A percentile compares a stretch with the other conserved stretches of the same genome.
phyloP scores from a whole-genome alignment of 2,888 invertebrate genomes.

The Microctonus aethiopoides region DNA sequence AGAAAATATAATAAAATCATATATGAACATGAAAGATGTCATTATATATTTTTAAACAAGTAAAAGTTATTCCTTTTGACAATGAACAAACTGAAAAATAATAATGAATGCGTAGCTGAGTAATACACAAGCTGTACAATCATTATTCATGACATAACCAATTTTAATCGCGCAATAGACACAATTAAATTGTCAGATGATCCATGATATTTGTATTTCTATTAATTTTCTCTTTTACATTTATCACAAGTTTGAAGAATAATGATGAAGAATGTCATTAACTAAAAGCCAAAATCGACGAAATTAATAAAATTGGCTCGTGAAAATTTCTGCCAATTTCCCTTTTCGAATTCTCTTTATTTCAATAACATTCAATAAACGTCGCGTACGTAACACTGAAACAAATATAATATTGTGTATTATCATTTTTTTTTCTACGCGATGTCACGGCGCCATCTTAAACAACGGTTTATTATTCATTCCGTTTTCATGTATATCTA shows the following conservation, averaged over 20 bases:
- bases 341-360: too few species aligned
- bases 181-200: not conserved
- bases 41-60: not conserved
- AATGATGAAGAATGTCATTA: too few species aligned
- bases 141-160: not conserved
- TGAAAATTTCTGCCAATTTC: too few species aligned
- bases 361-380: not conserved
- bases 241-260: too few species aligned
- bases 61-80: not conserved
- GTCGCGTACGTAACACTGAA: not conserved
- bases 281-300: too few species aligned
- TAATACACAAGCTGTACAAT: not conserved
- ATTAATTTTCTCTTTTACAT: not conserved
- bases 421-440: not conserved
- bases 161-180: not conserved
- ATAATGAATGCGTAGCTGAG: not conserved
- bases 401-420: too few species aligned
- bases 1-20: not conserved
- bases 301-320: too few species aligned
- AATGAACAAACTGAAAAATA: not conserved
- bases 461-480: not conserved
- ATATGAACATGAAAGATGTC: not conserved
- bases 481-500: not conserved
- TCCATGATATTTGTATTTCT: not conserved
- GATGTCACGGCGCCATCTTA: constrained; percentile 13